phyloP scores from a whole-genome alignment of 2,888 invertebrate species.

The Psococerastis gibbosa region DNA sequence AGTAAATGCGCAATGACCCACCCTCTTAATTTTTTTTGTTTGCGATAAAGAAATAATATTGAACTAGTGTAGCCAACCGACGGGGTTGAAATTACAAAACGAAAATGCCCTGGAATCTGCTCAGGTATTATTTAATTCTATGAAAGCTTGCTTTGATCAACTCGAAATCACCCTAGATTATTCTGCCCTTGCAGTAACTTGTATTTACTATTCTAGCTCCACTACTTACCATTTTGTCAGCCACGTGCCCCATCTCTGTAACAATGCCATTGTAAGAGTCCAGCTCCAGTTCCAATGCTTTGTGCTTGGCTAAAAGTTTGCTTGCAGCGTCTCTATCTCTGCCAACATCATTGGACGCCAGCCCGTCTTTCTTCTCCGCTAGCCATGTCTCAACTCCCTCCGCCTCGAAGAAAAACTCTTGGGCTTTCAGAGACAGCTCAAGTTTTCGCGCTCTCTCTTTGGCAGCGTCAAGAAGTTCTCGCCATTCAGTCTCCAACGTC shows the following conservation, averaged over 20 bases:
- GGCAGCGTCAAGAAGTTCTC: conserved; percentile 47
- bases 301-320: conserved; percentile 84
- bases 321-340: conserved; percentile 78
- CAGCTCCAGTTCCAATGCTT: conserved; percentile 75
- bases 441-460: conserved; percentile 53
- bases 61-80: no score
- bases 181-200: no score
- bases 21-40: no score
- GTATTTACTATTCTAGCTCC: neutral
- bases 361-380: conserved; percentile 62
- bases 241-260: conserved; percentile 79
- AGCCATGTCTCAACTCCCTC: conserved; percentile 88
- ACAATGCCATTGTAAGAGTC: conserved; percentile 85
- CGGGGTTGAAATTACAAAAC: no score
- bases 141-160: no score
- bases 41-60: no score
- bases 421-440: conserved; percentile 71
- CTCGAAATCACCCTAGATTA: no score
- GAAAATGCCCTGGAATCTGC: no score
- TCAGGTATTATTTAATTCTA: no score
- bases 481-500: conserved; percentile 53
- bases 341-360: conserved; percentile 73
- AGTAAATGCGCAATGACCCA: no score
- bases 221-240: conserved; percentile 48
- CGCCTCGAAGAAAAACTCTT: conserved; percentile 82